These are phyloP conservation scores for Drosophila testacea DNA, from an alignment of 2,888 invertebrate species.

Conservation along the genomic window DNA sequence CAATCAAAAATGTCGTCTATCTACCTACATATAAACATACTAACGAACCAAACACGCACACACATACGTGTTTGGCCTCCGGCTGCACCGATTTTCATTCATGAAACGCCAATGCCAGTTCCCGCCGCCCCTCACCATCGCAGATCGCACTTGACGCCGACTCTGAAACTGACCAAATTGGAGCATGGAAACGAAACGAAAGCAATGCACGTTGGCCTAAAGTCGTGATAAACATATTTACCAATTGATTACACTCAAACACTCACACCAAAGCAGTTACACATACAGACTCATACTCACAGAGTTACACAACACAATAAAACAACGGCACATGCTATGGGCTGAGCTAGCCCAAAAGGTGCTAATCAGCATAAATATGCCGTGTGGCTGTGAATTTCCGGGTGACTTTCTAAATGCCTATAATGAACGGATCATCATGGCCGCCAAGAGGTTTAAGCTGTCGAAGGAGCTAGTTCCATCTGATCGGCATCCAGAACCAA, in stretches of 20 bases:
- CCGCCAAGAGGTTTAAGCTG: conserved; percentile 16
- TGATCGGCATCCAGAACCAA: neutral
- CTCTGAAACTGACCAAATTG: conserved; percentile 51
- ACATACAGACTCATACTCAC: conserved; percentile 17
- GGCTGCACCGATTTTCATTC: conserved; percentile 62
- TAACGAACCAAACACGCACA: conserved; percentile 1
- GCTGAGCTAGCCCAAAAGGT: conserved; percentile 63
- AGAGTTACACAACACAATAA: conserved; percentile 25
- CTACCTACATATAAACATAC: conserved; percentile 24
- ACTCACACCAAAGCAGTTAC: conserved; percentile 10
- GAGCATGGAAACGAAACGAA: conserved; percentile 61
- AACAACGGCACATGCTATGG: conserved; percentile 38
- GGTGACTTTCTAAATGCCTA: conserved; percentile 72
- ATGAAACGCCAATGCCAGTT: conserved; percentile 48
- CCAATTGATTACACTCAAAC: conserved; percentile 76
- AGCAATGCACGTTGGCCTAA: conserved; percentile 65
- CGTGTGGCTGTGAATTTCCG: conserved; percentile 66
- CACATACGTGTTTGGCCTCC: conserved; percentile 2
- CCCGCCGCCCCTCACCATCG: neutral
- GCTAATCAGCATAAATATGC: conserved; percentile 76
- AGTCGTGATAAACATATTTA: conserved; percentile 80
- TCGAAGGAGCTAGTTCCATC: conserved; percentile 15
- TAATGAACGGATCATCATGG: conserved; percentile 33
- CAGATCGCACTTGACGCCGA: conserved; percentile 5
- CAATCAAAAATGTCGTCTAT: conserved; percentile 46